Evolutionary conservation across 1,140 invertebrate genomes (phyloP), one percentile per base, ranked within the genome.

Genomic region (Drosophila ironensis): DNA sequence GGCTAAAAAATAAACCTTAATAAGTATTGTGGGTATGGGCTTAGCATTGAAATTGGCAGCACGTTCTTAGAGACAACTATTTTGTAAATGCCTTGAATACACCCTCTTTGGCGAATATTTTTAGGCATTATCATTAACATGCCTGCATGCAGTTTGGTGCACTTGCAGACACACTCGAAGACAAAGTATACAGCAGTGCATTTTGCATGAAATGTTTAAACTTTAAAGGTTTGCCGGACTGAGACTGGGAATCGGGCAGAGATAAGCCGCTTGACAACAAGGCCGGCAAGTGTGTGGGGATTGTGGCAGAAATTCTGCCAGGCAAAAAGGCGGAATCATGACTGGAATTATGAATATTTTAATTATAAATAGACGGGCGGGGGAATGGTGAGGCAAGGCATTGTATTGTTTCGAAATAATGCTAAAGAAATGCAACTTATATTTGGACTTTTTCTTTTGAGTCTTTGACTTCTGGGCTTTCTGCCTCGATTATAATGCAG

Each of bases 271-370:
- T 67, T 67, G 74, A 75, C 72, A 75, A 72, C 54, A 52, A 41
- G 38, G 42, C 44, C n/a, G n/a, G n/a, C n/a, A n/a, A 46, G 72
- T 60, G 68, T 82, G 77, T 81, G 50, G 46, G 11, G 61, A 25
- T 67, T 44, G 25, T 42, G 19, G 51, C 67, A 38, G 44, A 75
- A 68, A 72, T 11, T 78, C 78, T 72, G 81, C 54, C 33, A 16
- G 33, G 16, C 14, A 35, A 74, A 66, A 64, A 64, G 16, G 6
- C 33, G 48, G 42, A 63, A 64, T 48, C 78, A 60, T 84, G 78
- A 84, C 78, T 84, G 51, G 78, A 78, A 84, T 84, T 78, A 78
- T 84, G 69, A 78, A 61, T 67, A 51, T 45, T 52, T n/a, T 40
- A 78, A 63, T 86, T 84, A 84, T 78, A 63, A 78, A 86, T 86